These are phyloP conservation scores for Boloria selene DNA, from an alignment of 2,888 invertebrate species.

Conservation along the genomic window DNA sequence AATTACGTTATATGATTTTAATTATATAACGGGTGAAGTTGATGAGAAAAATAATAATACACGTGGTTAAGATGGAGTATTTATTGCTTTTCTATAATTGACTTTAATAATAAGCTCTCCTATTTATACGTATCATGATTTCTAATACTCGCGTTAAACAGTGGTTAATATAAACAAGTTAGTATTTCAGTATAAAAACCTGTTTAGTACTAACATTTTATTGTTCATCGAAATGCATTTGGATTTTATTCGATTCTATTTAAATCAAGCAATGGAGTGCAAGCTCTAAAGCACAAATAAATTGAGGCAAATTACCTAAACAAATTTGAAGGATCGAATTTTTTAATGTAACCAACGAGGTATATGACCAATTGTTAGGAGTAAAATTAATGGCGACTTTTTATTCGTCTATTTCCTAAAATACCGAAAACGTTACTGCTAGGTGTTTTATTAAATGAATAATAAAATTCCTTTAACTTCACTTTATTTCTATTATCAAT, in stretches of 20 bases:
- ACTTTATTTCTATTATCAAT: slow-evolving; percentile 26
- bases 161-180: slow-evolving; percentile 10
- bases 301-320: slow-evolving; percentile 36
- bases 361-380: slow-evolving; percentile 48
- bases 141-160: neutral
- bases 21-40: slow-evolving; percentile 8
- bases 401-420: slow-evolving; percentile 46
- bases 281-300: slow-evolving; percentile 27
- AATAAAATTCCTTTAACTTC: slow-evolving; percentile 38
- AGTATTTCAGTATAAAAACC: neutral
- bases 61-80: neutral
- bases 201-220: slow-evolving; percentile 23
- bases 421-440: slow-evolving; percentile 45
- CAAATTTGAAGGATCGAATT: slow-evolving; percentile 26
- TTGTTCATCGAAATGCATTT: slow-evolving; percentile 19
- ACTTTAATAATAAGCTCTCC: neutral
- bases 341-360: neutral
- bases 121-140: neutral
- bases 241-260: slow-evolving; percentile 8
- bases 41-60: slow-evolving; percentile 6
- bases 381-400: slow-evolving; percentile 45
- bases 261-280: slow-evolving; percentile 9
- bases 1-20: slow-evolving; percentile 9
- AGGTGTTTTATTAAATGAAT: slow-evolving; percentile 42
- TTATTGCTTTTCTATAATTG: slow-evolving; percentile 1